Conservation (phyloP, 2,888 invertebrate species). For the Habroteleia sp. region DNA sequence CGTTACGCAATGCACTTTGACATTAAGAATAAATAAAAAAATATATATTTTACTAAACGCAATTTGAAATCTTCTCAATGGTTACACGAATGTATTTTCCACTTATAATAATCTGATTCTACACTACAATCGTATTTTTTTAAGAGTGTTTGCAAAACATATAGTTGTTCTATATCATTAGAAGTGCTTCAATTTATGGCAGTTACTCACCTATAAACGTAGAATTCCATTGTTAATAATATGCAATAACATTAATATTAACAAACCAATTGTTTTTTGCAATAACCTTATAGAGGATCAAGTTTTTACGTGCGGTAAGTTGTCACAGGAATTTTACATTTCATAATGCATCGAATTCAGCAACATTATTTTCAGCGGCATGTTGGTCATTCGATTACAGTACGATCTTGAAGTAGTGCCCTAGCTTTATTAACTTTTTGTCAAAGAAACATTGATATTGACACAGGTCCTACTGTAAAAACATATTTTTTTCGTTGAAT, state of each 20-base stretch:
- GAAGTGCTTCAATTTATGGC: constrained; percentile 4
- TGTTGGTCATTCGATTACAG: constrained; percentile 41
- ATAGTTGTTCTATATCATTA: too few relatives aligned
- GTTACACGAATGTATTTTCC: too few relatives aligned
- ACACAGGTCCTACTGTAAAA: constrained; percentile 20
- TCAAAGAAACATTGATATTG: too few relatives aligned
- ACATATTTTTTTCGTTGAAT: background rate
- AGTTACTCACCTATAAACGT: constrained; percentile 6
- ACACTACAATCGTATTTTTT: too few relatives aligned
- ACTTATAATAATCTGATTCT: too few relatives aligned
- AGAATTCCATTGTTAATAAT: constrained; percentile 9
- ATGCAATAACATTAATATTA: constrained; percentile 25
- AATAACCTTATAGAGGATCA: constrained; percentile 57
- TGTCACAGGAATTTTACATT: constrained; percentile 53
- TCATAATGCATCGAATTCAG: constrained; percentile 49
- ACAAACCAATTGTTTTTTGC: constrained; percentile 53
- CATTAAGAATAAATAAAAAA: too few relatives aligned
- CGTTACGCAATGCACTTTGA: too few relatives aligned
- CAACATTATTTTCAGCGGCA: constrained; percentile 53
- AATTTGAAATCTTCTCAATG: too few relatives aligned
- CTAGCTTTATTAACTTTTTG: constrained; percentile 10
- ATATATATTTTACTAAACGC: too few relatives aligned
- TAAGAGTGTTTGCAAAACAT: too few relatives aligned
- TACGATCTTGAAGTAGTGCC: constrained; percentile 27
- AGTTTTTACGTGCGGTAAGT: constrained; percentile 61